Evolutionary conservation across 2,888 invertebrate species (phyloP).

Genomic region (Piscicola geometra): DNA sequence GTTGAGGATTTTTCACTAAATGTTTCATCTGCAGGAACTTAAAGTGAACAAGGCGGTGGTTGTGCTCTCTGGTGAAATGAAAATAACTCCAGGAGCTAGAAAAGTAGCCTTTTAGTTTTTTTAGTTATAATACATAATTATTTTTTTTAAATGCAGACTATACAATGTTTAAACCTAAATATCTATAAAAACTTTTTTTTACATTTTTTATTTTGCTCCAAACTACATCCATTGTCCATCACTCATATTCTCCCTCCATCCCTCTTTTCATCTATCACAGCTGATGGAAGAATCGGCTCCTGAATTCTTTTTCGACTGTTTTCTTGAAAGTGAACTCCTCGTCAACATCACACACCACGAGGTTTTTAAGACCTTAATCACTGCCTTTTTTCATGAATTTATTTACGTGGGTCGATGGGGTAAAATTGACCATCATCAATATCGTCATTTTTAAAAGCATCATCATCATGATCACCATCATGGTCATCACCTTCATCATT

Average conservation of each 20-base stretch:
- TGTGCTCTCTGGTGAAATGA: not conserved
- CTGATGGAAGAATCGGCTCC: conserved; percentile 8
- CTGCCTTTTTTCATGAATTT: too few species aligned
- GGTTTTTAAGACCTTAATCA: too few species aligned
- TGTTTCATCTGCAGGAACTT: too few species aligned
- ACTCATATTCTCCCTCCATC: not conserved
- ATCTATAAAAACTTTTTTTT: too few species aligned
- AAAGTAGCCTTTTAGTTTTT: not conserved
- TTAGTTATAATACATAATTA: too few species aligned
- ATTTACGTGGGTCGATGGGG: not conserved
- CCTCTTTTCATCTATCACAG: too few species aligned
- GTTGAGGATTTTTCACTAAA: too few species aligned
- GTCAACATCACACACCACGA: conserved; percentile 18
- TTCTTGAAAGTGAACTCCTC: conserved; percentile 23
- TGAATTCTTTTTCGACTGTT: conserved; percentile 15
- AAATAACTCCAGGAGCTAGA: conserved; percentile 1
- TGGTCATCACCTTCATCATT: not conserved
- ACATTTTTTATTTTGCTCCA: too few species aligned
- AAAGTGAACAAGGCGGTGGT: not conserved
- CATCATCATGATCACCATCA: not conserved
- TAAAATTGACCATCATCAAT: not conserved
- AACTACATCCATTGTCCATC: not conserved
- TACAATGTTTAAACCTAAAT: too few species aligned
- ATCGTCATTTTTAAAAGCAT: not conserved
- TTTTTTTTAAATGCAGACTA: too few species aligned